These are phyloP conservation scores for Aquatica leii DNA, from an alignment of 2,888 invertebrate genomes.

Conservation along the genomic window DNA sequence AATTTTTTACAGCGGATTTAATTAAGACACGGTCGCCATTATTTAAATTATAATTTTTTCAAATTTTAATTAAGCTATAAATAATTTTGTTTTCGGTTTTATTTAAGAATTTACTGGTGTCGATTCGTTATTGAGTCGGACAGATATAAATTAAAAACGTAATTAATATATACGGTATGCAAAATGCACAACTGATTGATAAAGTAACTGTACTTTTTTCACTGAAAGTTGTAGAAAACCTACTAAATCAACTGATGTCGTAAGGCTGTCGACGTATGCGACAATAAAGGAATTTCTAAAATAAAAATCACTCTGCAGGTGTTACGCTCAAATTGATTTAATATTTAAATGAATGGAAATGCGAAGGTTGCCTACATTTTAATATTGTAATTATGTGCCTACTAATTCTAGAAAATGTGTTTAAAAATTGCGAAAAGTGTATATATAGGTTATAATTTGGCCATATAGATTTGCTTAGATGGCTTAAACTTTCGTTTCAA, in stretches of 20 bases:
- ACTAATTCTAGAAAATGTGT: slow-evolving; percentile 17
- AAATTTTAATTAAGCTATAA: slow-evolving; percentile 35
- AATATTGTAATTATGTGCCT: slow-evolving; percentile 13
- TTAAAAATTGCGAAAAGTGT: neutral
- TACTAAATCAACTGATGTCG: slow-evolving; percentile 25
- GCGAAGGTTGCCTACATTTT: slow-evolving; percentile 23
- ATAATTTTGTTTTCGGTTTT: slow-evolving; percentile 26
- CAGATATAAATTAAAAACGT: slow-evolving; percentile 12
- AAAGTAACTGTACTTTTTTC: neutral
- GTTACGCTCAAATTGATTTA: slow-evolving; percentile 21
- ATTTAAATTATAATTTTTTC: slow-evolving; percentile 31
- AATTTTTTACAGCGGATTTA: slow-evolving; percentile 34
- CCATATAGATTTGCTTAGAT: too few relatives aligned
- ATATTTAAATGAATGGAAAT: slow-evolving; percentile 24
- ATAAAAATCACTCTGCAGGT: slow-evolving; percentile 28
- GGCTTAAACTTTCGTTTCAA: neutral
- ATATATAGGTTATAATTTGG: too few relatives aligned
- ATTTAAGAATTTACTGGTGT: neutral
- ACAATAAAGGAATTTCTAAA: slow-evolving; percentile 8
- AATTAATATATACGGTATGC: slow-evolving; percentile 14
- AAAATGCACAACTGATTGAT: slow-evolving; percentile 9
- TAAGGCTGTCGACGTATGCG: slow-evolving; percentile 21
- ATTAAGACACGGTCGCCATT: slow-evolving; percentile 29
- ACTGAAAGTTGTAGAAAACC: neutral
- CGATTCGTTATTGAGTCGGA: slow-evolving; percentile 4